phyloP scores from a whole-genome alignment of 1,140 invertebrate species.

The Euura saliciscinereae region DNA sequence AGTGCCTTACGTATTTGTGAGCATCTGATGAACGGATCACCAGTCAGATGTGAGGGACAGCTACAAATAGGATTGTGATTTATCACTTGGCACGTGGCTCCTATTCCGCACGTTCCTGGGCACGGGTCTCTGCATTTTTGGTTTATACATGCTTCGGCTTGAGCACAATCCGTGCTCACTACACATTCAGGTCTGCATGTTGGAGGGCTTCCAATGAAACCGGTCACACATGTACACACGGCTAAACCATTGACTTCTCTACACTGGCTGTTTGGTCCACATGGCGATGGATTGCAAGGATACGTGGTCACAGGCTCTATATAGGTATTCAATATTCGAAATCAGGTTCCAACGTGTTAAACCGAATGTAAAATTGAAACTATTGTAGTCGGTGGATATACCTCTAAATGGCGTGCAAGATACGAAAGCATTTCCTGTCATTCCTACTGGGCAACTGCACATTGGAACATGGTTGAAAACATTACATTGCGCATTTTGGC shows the following conservation, averaged over 20 bases:
- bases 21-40: constrained; percentile 62
- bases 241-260: constrained; percentile 62
- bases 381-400: constrained; percentile 21
- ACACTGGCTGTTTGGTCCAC: constrained; percentile 70
- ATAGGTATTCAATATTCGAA: constrained; percentile 52
- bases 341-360: constrained; percentile 8
- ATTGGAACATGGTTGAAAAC: constrained; percentile 71
- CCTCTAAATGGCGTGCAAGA: constrained; percentile 54
- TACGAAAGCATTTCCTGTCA: constrained; percentile 65
- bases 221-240: constrained; percentile 66
- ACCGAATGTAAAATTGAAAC: constrained; percentile 22
- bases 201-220: constrained; percentile 70
- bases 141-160: constrained; percentile 70
- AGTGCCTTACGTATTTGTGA: constrained; percentile 59
- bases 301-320: constrained; percentile 58
- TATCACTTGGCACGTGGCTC: constrained; percentile 70
- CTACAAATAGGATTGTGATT: constrained; percentile 70
- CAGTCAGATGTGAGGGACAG: constrained; percentile 62
- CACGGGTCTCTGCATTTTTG: constrained; percentile 77
- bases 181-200: constrained; percentile 72
- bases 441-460: constrained; percentile 64
- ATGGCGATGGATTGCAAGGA: constrained; percentile 67
- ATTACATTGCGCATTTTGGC: constrained; percentile 68
- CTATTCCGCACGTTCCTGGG: constrained; percentile 70
- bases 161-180: constrained; percentile 68